Evolutionary conservation across 1,140 invertebrate genomes (phyloP), one percentile per base, ranked within the genome.

Genomic region (Calliopsis andreniformis): DNA sequence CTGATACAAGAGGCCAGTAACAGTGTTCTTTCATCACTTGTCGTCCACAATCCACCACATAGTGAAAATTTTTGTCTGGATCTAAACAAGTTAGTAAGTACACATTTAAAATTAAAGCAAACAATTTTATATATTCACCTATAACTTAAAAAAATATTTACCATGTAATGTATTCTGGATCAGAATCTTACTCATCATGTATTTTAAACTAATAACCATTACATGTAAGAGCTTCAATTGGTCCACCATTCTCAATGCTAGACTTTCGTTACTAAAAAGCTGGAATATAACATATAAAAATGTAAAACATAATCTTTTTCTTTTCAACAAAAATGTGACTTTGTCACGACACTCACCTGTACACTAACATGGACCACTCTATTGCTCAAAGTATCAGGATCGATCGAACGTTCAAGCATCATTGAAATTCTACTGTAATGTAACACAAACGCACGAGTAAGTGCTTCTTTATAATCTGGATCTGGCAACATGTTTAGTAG

Each of bases 1-100:
- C 98, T 0, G 97, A 98, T 45, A 99, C 97, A 3, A 99, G 93
- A 14, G 98, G 98, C 98, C 98, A 99, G 92, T 99, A 99, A 92
- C 98, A 98, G 91, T 99, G 98, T 87, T 99, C 97, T 91, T 98
- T 98, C 97, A 99, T 98, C 6, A 98, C 96, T 79, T 96, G 94
- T 78, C 96, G 94, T 16, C 95, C 96, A 90, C 98, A 99, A 87
- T 99, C 97, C 7, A 99, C 98, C n/a, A 99, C 98, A 84, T 94
- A 95, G 88, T 98, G 97, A 83, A 95, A 95, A 90, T 98, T 98
- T 83, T 95, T 95, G 20, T 94, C 93, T 39, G 95, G 94, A 92
- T 97, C 96, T 96, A 25, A 71, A 68, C 30, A 71, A 30, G 47
- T n/a, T n/a, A n/a, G n/a, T n/a, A 42, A n/a, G 5, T 20, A 1